Percentiles rank a stretch among this genome's conserved stretches.
phyloP scores from a whole-genome alignment of 2,888 invertebrate genomes.

The Eubasilissa splendida region DNA sequence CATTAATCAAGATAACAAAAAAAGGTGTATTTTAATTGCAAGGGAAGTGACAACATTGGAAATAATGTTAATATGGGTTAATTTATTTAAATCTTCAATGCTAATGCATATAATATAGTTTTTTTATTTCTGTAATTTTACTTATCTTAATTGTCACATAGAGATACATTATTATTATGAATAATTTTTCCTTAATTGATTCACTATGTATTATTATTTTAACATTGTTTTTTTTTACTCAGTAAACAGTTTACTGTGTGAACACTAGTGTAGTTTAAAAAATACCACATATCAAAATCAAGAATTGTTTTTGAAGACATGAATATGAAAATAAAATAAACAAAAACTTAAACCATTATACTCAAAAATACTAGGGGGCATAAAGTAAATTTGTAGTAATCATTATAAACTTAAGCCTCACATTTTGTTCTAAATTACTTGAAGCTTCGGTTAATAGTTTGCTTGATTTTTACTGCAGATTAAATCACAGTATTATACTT shows the following conservation, averaged over 20 bases:
- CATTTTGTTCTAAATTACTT: no score
- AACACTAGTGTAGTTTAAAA: constrained; percentile 15
- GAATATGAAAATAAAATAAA: constrained; percentile 15
- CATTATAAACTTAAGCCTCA: no score
- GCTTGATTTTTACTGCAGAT: no score
- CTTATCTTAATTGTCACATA: not conserved
- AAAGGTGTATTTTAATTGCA: no score
- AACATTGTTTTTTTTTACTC: not conserved
- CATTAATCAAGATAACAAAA: no score
- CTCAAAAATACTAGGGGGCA: constrained; percentile 22
- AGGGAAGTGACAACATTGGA: no score
- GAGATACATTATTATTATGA: constrained; percentile 3
- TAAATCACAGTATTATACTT: no score
- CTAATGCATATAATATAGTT: not conserved
- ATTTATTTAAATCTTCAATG: no score
- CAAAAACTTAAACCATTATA: not conserved
- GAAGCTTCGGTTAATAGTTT: no score
- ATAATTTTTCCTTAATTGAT: not conserved
- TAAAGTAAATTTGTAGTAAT: no score
- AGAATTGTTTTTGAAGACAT: constrained; percentile 45
- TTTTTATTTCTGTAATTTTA: not conserved
- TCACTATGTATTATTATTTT: not conserved
- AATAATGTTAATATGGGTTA: no score
- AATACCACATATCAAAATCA: constrained; percentile 52
- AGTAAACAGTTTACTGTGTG: not conserved